Conservation (phyloP, 2,888 invertebrate species). For the Drosophila borborema region DNA sequence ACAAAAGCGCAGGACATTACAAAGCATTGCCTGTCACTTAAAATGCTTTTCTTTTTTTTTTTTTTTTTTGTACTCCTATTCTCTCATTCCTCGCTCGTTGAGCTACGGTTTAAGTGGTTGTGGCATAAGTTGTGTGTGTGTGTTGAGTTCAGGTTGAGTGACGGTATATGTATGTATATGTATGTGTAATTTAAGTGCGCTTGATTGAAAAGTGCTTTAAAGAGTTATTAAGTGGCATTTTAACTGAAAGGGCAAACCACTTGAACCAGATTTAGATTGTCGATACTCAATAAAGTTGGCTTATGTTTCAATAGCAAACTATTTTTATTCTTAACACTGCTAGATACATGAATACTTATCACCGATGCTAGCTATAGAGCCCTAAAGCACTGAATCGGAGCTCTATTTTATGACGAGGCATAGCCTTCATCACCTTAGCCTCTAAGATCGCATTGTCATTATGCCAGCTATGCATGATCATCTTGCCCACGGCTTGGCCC, state of each 20-base stretch:
- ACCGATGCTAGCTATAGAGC: not conserved
- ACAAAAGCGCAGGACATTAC: slow-evolving; percentile 33
- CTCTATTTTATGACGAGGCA: too few relatives aligned
- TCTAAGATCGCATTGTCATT: too few relatives aligned
- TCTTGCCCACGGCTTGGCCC: too few relatives aligned
- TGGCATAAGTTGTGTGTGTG: slow-evolving; percentile 17
- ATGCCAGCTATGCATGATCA: too few relatives aligned
- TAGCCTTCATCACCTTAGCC: too few relatives aligned
- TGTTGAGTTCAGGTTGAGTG: not conserved
- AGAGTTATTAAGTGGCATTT: slow-evolving; percentile 17
- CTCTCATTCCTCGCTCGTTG: not conserved
- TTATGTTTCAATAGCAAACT: not conserved
- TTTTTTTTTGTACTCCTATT: not conserved
- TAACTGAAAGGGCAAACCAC: slow-evolving; percentile 19
- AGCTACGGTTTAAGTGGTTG: slow-evolving; percentile 28
- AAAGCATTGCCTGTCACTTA: slow-evolving; percentile 51
- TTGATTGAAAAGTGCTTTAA: slow-evolving; percentile 30
- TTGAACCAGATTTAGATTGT: slow-evolving; percentile 6
- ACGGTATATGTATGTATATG: not conserved
- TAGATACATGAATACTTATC: too few relatives aligned
- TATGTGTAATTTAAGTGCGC: slow-evolving; percentile 10
- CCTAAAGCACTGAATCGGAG: too few relatives aligned
- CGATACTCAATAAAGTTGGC: not conserved
- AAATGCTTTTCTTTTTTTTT: slow-evolving; percentile 29
- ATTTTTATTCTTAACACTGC: too few relatives aligned